Evolutionary conservation across 2,888 invertebrate genomes (phyloP), one percentile per base, ranked within the genome.

Genomic region (Lycaena phlaeas): DNA sequence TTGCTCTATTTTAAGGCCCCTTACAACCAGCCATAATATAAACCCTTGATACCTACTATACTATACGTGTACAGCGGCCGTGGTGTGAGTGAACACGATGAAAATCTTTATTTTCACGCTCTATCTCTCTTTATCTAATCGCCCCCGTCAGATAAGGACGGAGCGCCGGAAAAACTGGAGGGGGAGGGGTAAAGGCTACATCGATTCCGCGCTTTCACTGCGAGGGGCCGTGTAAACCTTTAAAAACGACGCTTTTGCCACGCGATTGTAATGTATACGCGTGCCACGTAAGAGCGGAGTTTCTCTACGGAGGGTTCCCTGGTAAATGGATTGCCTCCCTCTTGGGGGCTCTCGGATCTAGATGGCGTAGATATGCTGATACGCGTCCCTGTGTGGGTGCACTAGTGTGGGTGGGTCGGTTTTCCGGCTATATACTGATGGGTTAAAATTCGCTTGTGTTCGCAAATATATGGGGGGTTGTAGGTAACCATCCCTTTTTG

Each of bases 71-170:
- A 67, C 66, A 62, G 58, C 58, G 70, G 70, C 66, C 58, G 48
- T 59, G 64, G 81, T 82, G 82, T 81, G 79, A 68, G 84, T 82
- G 79, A 78, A 82, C 82, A 82, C 84, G 84, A 82, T 84, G 84
- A 84, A 84, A 84, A 84, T 84, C 84, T 84, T 84, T 84, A 84
- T 84, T 84, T 84, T 84, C 81, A 84, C 82, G 82, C 82, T 84
- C 77, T 84, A 84, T 84, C 84, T 84, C 75, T 84, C 84, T 79
- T 84, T 84, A 84, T 84, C 82, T 84, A 84, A 84, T 84, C 82
- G 77, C 75, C 56, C 56, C 67, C 68, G 81, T 73, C 79, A 73
- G 82, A 84, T 84, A 84, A 84, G 82, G 84, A 84, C 81, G 72
- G 82, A 81, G 67, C 72, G 71, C 76, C 78, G 81, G 84, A 84